Evolutionary conservation across 2,888 invertebrate species (phyloP), one percentile per base, ranked within the genome.

Genomic region (Phortica magna): DNA sequence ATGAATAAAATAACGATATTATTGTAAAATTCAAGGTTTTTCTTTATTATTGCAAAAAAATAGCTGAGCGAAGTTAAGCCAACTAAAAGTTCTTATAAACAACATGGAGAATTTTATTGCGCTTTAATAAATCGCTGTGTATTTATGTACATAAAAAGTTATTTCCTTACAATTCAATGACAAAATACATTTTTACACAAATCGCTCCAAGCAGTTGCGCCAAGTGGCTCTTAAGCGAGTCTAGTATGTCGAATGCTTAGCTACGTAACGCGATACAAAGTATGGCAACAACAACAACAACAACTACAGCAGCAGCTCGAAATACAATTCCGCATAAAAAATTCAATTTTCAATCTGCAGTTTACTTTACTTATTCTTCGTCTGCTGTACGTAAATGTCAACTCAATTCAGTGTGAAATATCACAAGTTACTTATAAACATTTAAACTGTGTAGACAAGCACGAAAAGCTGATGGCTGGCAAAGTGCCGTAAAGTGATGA

Each of bases 341-440:
- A 43, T 19, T 43, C n/a, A 12, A 7, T 67, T 67, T 67, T 67
- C 19, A 68, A 19, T 9, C 43, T 43, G 6, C 17, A 43, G 42
- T 14, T 42, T 41, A 41, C n/a, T 43, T 43, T 48, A 48, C 14
- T 43, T 68, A 31, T 17, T 42, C n/a, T 9, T 39, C 9, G 7
- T 39, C 17, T 67, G 12, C 14, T 64, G 7, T 10, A 31, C 64
- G 17, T 22, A 61, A 82, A 79, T 87, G 87, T 84, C 87, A 87
- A 81, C 79, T 65, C 31, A 79, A 71, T 76, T 75, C 76, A 70
- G 42, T 43, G 59, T 41, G 70, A 76, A 81, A 78, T 77, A 77
- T 74, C 75, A 74, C 77, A 70, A 55, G 7, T 71, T 71, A 71
- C 43, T 71, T 53, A 53, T 14, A 55, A 71, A 71, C 55, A 71